Conservation (phyloP, 1,140 invertebrate genomes). For the Schmidtea mediterranea region DNA sequence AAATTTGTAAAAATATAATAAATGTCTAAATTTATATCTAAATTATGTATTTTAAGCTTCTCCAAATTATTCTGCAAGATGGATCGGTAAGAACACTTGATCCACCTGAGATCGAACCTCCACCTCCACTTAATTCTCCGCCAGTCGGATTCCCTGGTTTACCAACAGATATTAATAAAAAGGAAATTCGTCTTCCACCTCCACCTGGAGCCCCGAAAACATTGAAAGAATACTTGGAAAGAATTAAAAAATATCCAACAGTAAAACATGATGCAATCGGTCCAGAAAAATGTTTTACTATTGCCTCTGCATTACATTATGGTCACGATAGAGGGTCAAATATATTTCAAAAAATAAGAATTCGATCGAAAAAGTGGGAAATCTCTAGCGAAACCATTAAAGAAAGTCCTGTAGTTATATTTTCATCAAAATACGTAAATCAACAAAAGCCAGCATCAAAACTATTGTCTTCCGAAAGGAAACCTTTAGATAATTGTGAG, state of each 20-base stretch:
- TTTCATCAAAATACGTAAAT: too few relatives aligned
- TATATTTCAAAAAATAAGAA: background rate
- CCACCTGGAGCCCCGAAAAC: background rate
- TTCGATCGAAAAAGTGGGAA: background rate
- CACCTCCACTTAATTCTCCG: too few relatives aligned
- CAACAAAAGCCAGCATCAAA: too few relatives aligned
- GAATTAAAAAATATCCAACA: background rate
- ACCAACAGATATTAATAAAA: background rate
- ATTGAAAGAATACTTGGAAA: background rate
- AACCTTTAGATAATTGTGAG: too few relatives aligned
- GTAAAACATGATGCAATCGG: background rate
- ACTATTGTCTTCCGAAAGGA: too few relatives aligned
- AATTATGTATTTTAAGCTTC: too few relatives aligned
- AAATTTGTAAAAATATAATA: too few relatives aligned
- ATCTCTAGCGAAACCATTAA: background rate
- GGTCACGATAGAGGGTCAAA: background rate
- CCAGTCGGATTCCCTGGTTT: background rate
- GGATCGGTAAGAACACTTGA: too few relatives aligned
- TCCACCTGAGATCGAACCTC: too few relatives aligned
- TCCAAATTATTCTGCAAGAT: too few relatives aligned
- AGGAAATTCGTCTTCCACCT: background rate
- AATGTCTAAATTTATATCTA: too few relatives aligned
- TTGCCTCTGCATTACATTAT: constrained; percentile 3
- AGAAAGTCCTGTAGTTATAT: too few relatives aligned
- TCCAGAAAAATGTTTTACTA: constrained; percentile 3